Evolutionary conservation across 2,888 invertebrate genomes (phyloP), one percentile per base, ranked within the genome.

Genomic region (Amblyteles armatorius): DNA sequence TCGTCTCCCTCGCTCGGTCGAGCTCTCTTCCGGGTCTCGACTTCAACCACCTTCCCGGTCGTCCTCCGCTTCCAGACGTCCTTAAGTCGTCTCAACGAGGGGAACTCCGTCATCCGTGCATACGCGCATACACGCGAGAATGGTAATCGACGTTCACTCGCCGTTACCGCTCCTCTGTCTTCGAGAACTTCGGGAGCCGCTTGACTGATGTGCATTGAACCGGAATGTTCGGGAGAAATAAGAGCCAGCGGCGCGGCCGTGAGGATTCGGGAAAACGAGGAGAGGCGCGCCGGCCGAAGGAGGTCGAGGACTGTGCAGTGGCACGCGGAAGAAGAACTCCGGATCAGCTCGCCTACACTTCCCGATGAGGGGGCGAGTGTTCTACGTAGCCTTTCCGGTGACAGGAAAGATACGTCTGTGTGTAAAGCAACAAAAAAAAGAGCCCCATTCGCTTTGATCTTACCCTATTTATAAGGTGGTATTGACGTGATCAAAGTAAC

Each of bases 81-180:
- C 77, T 81, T 84, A 67, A 79, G 50, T 67, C 73, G 69, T 57
- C 71, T 84, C 80, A 73, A 72, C 84, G 77, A 80, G 73, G 72
- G 84, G 60, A 81, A 84, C 72, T 80, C 80, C 68, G 69, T 84
- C 73, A 77, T 65, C 71, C 77, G 19, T 73, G 77, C 80, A 67
- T 80, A 50, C 77, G 36, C n/a, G 60, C 72, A 72, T 36, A 72
- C 36, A 79, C 72, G 65, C 65, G 65, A 67, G 48, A 72, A 69
- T 73, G 79, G 79, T 79, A 79, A 83, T 76, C 80, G 69, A 71
- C 80, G 71, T 83, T 74, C 63, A 33, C 79, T 33, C 65, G 67
- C 19, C 63, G 29, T 63, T 48, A 13, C 71, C 50, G 65, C 19
- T 40, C 36, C 67, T 40, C 36, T 67, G 40, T 67, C 67, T 36